A percentile compares a stretch with the other conserved stretches of the same genome.
Conservation (phyloP, 2,888 invertebrate species). For the Sinodicranocentrus sp. region DNA sequence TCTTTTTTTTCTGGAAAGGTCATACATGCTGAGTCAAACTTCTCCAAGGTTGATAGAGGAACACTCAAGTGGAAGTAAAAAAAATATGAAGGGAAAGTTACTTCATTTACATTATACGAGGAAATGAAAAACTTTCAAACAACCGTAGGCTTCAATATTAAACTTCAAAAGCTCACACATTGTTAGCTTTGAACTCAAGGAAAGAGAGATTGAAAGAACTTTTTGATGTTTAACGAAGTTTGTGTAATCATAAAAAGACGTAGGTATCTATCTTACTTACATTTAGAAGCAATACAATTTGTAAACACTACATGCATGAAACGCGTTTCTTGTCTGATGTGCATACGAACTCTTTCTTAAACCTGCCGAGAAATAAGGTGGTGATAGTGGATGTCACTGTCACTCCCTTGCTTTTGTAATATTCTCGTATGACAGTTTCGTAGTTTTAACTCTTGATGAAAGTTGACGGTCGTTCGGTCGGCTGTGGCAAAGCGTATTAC, state of each 20-base stretch:
- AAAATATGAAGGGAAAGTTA: not conserved
- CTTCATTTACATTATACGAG: not conserved
- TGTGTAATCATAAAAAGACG: not conserved
- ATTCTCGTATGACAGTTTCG: not conserved
- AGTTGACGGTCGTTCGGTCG: not conserved
- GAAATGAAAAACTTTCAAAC: constrained; percentile 1
- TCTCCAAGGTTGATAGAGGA: no score
- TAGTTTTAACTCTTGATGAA: not conserved
- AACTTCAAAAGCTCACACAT: not conserved
- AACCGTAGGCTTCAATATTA: no score
- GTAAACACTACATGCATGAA: no score
- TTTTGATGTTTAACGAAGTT: constrained; percentile 7
- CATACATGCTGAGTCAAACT: no score
- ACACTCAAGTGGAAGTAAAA: not conserved
- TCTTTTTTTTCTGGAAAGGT: not conserved
- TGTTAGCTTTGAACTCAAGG: not conserved
- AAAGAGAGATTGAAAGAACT: not conserved
- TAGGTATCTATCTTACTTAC: no score
- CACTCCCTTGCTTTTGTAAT: not conserved
- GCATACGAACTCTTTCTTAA: not conserved
- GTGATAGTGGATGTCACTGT: constrained; percentile 7
- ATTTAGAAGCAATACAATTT: no score
- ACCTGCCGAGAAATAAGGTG: not conserved
- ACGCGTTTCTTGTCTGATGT: no score
- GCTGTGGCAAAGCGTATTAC: no score